phyloP scores from a whole-genome alignment of 2,113 vertebrate species.

The Aspiorhynchus laticeps region DNA sequence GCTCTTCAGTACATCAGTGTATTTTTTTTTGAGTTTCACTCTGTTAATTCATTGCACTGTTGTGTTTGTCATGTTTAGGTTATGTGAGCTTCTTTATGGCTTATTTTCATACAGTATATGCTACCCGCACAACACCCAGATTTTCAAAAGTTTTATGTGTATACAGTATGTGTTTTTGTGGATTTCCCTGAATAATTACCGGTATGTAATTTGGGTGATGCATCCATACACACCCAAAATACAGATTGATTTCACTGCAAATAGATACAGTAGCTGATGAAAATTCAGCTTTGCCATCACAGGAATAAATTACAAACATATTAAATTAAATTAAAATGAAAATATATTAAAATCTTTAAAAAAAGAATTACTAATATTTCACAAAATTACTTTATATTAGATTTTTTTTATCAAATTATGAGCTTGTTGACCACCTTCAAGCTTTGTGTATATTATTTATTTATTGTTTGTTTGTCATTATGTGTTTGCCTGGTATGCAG shows the following conservation, averaged over 20 bases:
- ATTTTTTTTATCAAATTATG: not conserved
- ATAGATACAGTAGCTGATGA: not conserved
- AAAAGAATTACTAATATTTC: not conserved
- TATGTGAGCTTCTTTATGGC: not conserved
- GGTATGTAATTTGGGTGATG: not conserved
- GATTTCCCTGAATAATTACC: not conserved
- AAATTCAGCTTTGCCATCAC: no score
- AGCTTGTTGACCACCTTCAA: not conserved
- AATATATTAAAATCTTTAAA: no score
- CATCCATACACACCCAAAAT: not conserved
- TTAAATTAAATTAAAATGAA: no score
- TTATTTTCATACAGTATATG: not conserved
- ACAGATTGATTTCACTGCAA: not conserved
- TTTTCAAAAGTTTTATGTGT: not conserved
- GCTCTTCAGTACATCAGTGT: not conserved
- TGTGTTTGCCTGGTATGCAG: not conserved
- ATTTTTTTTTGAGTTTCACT: not conserved
- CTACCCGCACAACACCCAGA: not conserved
- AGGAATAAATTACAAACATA: no score
- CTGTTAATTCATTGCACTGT: not conserved
- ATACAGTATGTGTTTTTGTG: not conserved
- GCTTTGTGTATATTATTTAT: not conserved
- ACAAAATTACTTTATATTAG: not conserved
- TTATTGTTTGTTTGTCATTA: not conserved
- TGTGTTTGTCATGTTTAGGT: not conserved